A percentile compares a stretch with the other conserved stretches of the same genome.
These are phyloP conservation scores for Scomber japonicus DNA, from an alignment of 2,113 vertebrate species.

Conservation along the genomic window DNA sequence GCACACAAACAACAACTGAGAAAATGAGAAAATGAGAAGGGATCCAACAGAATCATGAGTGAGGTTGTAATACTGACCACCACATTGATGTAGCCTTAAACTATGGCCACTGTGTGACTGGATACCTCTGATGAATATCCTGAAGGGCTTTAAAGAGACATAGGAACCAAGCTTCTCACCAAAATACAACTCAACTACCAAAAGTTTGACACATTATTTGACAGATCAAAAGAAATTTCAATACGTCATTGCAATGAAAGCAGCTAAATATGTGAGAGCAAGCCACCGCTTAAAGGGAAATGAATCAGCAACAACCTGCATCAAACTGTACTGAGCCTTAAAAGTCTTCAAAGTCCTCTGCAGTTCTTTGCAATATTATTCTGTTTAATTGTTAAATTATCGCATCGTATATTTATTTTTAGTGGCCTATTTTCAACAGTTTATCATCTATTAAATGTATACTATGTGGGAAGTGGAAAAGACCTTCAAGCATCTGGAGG, in stretches of 20 bases:
- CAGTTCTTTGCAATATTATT: neutral
- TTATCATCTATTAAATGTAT: neutral
- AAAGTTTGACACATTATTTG: neutral
- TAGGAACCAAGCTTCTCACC: neutral
- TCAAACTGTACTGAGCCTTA: neutral
- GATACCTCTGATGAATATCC: no score
- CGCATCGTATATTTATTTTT: no score
- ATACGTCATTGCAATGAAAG: neutral
- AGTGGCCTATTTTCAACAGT: neutral
- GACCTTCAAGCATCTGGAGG: neutral
- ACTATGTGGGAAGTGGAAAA: no score
- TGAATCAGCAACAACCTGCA: neutral
- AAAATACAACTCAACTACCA: neutral
- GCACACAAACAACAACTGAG: no score
- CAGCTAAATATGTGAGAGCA: neutral
- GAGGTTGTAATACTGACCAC: no score
- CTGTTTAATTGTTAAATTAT: neutral
- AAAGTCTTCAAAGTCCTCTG: neutral
- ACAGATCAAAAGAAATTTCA: neutral
- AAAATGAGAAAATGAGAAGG: no score
- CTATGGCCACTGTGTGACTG: no score
- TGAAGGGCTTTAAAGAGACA: neutral
- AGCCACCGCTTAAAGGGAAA: neutral
- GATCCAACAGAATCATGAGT: no score
- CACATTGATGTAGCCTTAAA: no score